Percentiles rank a stretch among this genome's conserved stretches.
These are phyloP conservation scores for Symphodus melops DNA, from an alignment of 2,113 vertebrate species.

Conservation along the genomic window DNA sequence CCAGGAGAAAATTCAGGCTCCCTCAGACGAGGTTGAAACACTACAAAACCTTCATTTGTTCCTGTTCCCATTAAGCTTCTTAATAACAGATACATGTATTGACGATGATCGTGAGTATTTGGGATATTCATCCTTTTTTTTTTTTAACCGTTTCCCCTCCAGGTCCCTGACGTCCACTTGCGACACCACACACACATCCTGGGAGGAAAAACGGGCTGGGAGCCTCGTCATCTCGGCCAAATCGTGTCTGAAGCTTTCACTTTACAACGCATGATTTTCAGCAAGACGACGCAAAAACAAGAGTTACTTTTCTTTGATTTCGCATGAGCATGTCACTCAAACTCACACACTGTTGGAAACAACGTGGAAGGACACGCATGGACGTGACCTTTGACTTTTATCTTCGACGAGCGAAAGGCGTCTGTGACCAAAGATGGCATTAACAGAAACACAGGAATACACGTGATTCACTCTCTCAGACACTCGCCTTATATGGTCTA, in stretches of 20 bases:
- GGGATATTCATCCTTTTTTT: not conserved
- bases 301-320: slow-evolving; percentile 87
- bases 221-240: slow-evolving; percentile 75
- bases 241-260: slow-evolving; percentile 89
- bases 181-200: slow-evolving; percentile 72
- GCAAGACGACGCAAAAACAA: slow-evolving; percentile 67
- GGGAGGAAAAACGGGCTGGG: slow-evolving; percentile 74
- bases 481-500: slow-evolving; percentile 88
- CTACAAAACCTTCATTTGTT: no score
- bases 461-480: slow-evolving; percentile 86
- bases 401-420: slow-evolving; percentile 52
- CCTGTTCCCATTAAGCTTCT: no score
- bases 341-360: slow-evolving; percentile 86
- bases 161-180: slow-evolving; percentile 69
- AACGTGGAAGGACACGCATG: slow-evolving; percentile 80
- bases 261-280: slow-evolving; percentile 90
- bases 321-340: slow-evolving; percentile 98
- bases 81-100: no score
- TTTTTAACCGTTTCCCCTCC: slow-evolving; percentile 9
- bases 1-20: no score
- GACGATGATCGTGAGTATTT: not conserved
- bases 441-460: slow-evolving; percentile 81
- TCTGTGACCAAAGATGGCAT: slow-evolving; percentile 83
- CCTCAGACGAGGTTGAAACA: no score
- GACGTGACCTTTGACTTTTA: slow-evolving; percentile 63